Base-by-base conservation (phyloP, 2,797 vertebrate genomes). In the Ptychobarbus kaznakovi region DNA sequence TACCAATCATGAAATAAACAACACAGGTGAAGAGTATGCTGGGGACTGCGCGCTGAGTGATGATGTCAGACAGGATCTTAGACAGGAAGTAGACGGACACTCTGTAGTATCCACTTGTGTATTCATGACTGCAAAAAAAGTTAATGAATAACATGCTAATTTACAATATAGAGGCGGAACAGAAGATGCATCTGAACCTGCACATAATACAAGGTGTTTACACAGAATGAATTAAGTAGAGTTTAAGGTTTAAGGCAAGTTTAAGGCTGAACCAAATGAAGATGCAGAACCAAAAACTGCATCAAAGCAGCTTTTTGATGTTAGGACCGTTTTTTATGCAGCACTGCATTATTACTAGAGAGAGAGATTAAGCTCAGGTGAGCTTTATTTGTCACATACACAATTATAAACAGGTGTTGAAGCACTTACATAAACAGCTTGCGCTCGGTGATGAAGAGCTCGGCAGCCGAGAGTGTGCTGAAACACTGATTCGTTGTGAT, bases 31-130 rank as follows among this genome's bases (percentile, higher is more conserved):
- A 97, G 92, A 97, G 88, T 51, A 97, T 84, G 11, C 96, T 94
- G 66, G 96, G 97, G 82, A 97, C 0, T 38, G 95, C 94, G 86
- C 97, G 96, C 90, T 98, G 91, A 49, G 95, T 92, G 28, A 99
- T 87, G 86, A 97, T 90, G 87, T 99, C 97, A 85, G 95, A 95
- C 49, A 97, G 80, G 80, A 98, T 89, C 90, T 98, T 99, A 32
- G 96, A 95, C 82, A 99, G 92, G 93, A 98, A 99, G 92, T 99
- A 99, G 8, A 95, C 95, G 0, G 96, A 97, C 6, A 95, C 93
- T 91, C 97, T 93, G 93, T 99, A 99, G 94, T 99, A 99, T 35
- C 98, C 98, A 49, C 97, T 99, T 92, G 97, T 98, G 88, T 97
- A 97, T 87, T 99, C 98, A 4, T 99, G 98, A 87, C 98, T 99